A percentile compares a stretch with the other conserved stretches of the same genome.
Evolutionary conservation across 1,140 invertebrate species (phyloP).

Genomic region (Acromyrmex charruanus): DNA sequence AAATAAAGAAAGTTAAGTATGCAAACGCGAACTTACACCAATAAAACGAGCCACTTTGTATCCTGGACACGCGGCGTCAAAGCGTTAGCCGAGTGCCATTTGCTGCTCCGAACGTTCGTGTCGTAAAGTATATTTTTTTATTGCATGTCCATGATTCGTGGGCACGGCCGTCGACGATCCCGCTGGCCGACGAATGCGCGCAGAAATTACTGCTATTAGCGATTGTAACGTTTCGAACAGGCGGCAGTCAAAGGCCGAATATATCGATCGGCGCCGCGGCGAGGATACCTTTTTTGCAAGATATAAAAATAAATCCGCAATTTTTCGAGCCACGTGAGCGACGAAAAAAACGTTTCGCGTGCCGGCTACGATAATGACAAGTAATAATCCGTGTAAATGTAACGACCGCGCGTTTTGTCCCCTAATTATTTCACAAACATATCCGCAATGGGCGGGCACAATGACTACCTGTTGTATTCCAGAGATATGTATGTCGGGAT

Average conservation of each 20-base stretch:
- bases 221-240: slow-evolving; percentile 73
- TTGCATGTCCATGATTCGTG: slow-evolving; percentile 65
- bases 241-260: slow-evolving; percentile 68
- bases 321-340: slow-evolving; percentile 54
- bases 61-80: not conserved
- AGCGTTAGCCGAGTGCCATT: slow-evolving; percentile 56
- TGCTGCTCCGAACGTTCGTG: slow-evolving; percentile 55
- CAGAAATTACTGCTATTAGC: slow-evolving; percentile 76
- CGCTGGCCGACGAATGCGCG: slow-evolving; percentile 52
- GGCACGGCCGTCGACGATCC: slow-evolving; percentile 64
- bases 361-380: slow-evolving; percentile 62
- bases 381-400: slow-evolving; percentile 66
- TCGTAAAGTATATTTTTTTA: slow-evolving; percentile 73
- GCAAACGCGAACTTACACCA: not conserved
- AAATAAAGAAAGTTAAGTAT: not conserved
- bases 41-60: not conserved
- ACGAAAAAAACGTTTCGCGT: slow-evolving; percentile 70
- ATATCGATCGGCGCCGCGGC: slow-evolving; percentile 59
- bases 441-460: slow-evolving; percentile 12
- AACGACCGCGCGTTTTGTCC: slow-evolving; percentile 60
- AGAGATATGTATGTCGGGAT: not conserved
- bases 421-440: slow-evolving; percentile 61
- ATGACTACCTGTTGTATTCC: slow-evolving; percentile 27
- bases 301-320: slow-evolving; percentile 71
- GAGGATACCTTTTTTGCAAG: slow-evolving; percentile 63